phyloP scores from a whole-genome alignment of 2,113 vertebrate species.

The Psammodynastes pulverulentus region DNA sequence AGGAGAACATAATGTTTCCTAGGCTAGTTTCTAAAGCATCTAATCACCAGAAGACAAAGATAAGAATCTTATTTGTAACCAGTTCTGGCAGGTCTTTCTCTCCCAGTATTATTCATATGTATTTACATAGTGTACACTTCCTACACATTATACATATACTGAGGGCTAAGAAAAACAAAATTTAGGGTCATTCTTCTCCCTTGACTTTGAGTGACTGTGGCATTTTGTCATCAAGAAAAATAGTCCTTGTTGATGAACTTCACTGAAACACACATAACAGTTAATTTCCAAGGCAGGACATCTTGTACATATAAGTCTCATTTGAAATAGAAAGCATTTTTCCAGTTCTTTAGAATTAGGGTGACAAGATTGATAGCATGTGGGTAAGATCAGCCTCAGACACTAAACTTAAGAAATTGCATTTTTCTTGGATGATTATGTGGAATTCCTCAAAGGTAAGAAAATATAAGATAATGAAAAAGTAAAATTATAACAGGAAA shows the following conservation, averaged over 20 bases:
- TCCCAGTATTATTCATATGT: neutral
- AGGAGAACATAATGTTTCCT: neutral
- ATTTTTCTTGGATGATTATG: neutral
- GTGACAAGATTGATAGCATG: neutral
- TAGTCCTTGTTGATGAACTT: neutral
- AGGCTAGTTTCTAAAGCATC: neutral
- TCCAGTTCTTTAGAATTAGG: neutral
- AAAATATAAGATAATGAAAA: neutral
- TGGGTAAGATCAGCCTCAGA: neutral
- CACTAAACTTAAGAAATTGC: neutral
- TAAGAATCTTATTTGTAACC: neutral
- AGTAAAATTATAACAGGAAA: neutral
- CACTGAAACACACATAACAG: neutral
- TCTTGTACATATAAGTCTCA: neutral
- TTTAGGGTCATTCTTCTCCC: neutral
- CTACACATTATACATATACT: neutral
- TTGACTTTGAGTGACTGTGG: neutral
- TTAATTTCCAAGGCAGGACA: neutral
- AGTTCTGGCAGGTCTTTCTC: neutral
- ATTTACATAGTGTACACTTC: neutral
- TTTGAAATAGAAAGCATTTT: neutral
- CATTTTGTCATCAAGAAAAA: neutral
- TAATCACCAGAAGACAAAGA: neutral
- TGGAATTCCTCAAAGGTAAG: neutral
- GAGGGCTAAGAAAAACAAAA: neutral